Evolutionary conservation across 2,888 invertebrate species (phyloP), one percentile per base, ranked within the genome.

Genomic region (Parnassius orleans): DNA sequence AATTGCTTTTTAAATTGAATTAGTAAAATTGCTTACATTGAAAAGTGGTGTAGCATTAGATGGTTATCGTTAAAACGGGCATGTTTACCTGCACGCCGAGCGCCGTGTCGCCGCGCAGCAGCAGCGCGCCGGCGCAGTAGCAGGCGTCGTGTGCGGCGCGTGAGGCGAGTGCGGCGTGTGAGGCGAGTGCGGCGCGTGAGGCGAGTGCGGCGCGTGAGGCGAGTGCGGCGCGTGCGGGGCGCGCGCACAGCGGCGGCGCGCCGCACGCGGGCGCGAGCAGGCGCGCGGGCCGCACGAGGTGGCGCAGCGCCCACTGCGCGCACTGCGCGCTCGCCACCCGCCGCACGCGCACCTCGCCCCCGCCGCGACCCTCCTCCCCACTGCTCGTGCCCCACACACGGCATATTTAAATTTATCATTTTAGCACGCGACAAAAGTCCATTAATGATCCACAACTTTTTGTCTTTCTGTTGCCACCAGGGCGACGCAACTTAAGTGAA

Each of bases 121-220:
- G 78, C 63, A 88, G 84, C 57, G 88, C 64, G 66, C 88, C 90
- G 24, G 78, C 79, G 77, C 88, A 86, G 79, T 78, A 82, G 69
- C 71, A 33, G 33, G 33, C 68, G 78, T 87, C 87, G 2, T 81
- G 67, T 52, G 65, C 19, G 65, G 72, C 57, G 64, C 11, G 15
- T 15, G 2, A 1, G 15, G 15, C 15, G 15, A 1, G 15, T 15
- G 2, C 15, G 15, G 15, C 15, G 15, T 2, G 15, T 15, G 15
- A 15, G 15, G 15, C 15, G 15, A 1, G 15, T 15, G 15, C 1
- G 15, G 15, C 15, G 15, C 15, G 15, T 15, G 15, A 15, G 15
- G 15, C 15, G 15, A 1, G 15, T 15, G 15, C 15, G 15, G 15
- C 15, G 15, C 15, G 15, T 15, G 15, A 15, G 15, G 15, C 15